Percentiles rank a stretch among this genome's conserved stretches.
phyloP scores from a whole-genome alignment of 1,140 invertebrate species.

The Trichonephila inaurata region DNA sequence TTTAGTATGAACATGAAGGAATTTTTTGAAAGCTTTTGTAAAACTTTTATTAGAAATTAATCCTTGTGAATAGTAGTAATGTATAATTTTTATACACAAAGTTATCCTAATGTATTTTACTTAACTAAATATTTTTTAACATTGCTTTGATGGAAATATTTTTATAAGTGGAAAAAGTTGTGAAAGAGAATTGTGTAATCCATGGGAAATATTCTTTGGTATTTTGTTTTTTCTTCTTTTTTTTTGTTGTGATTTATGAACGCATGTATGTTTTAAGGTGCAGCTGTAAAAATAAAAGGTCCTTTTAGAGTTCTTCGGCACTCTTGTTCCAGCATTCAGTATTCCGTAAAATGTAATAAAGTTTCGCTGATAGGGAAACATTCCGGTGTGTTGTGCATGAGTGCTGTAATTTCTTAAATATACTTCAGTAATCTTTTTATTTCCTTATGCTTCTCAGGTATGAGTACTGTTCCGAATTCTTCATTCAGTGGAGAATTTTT shows the following conservation, averaged over 20 bases:
- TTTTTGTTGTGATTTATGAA: not conserved
- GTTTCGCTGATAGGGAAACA: constrained; percentile 60
- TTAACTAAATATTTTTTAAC: constrained; percentile 70
- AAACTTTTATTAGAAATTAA: constrained; percentile 11
- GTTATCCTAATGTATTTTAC: constrained; percentile 68
- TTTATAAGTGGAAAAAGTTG: constrained; percentile 56
- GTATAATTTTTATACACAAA: constrained; percentile 65
- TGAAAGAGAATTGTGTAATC: not conserved
- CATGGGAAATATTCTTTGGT: too few relatives aligned
- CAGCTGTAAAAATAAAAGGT: constrained; percentile 36
- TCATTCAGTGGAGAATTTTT: not conserved
- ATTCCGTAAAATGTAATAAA: constrained; percentile 59
- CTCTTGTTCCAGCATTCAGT: constrained; percentile 56
- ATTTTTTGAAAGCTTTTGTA: not conserved
- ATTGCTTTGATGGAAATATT: constrained; percentile 71
- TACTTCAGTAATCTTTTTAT: not conserved
- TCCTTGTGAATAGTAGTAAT: constrained; percentile 57
- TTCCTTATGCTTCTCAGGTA: constrained; percentile 64
- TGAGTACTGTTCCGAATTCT: constrained; percentile 31
- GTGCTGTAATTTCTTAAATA: constrained; percentile 32
- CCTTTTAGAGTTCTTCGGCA: not conserved
- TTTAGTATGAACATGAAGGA: not conserved
- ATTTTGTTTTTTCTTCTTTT: too few relatives aligned
- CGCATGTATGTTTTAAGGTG: not conserved
- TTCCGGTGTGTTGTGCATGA: constrained; percentile 61